Evolutionary conservation across 2,797 vertebrate genomes (phyloP), one percentile per base, ranked within the genome.

Genomic region (Glossophaga mutica): DNA sequence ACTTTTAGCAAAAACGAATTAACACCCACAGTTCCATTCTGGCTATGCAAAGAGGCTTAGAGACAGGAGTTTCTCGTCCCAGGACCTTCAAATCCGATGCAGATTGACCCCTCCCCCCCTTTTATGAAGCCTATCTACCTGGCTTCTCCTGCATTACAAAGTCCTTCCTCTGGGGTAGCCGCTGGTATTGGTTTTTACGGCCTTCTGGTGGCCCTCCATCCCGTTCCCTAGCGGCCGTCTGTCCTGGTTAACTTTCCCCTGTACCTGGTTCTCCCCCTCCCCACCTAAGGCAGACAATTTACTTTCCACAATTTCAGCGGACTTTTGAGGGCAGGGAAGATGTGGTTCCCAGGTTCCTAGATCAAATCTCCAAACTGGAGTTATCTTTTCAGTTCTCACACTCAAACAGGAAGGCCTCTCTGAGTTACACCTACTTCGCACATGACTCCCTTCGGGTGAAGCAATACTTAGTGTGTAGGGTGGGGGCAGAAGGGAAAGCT

Each of bases 371-470:
- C 62, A 57, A n/a, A 57, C 22, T 11, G 19, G 73, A 55, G 59
- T 1, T 77, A 32, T 71, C 74, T 73, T 42, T 44, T 85, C 7
- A 14, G 83, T 94, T 97, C 96, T 83, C 96, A 97, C 88, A 78
- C 71, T 84, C 67, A 93, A 52, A 96, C 94, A 82, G 96, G 96
- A 95, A 97, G 78, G 86, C 52, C 88, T 48, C 88, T 48, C 44
- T 15, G 14, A 14, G 39, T 59, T 37, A 37, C 77, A 22, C 46
- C 92, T 65, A 55, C 91, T 84, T 79, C 34, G 93, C 94, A 96
- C 94, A 37, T 55, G 96, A 95, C 94, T 26, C 24, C 26, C 19
- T 50, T 18, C 11, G 0, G 87, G 82, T 96, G 96, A 96, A 90
- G 96, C 94, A 97, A 97, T 62, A 57, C 55, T 57, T 44, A 65